These are phyloP conservation scores for Silurus asotus DNA, from an alignment of 2,113 vertebrate genomes.

Conservation along the genomic window DNA sequence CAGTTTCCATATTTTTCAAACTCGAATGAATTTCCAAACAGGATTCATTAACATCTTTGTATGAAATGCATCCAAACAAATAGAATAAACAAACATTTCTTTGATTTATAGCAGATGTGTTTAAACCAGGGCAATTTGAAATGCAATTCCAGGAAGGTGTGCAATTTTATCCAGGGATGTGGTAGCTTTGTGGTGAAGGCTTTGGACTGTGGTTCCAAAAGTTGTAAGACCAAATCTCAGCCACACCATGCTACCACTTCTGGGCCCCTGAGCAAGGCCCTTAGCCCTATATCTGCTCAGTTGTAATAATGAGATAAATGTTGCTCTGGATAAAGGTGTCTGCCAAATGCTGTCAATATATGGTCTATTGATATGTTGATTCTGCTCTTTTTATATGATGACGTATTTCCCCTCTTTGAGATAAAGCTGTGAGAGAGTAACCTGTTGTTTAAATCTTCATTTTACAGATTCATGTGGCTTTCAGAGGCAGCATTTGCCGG, in stretches of 20 bases:
- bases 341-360: no score
- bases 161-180: no score
- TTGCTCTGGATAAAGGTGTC: no score
- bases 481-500: constrained; percentile 32
- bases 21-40: not conserved
- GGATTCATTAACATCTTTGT: not conserved
- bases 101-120: not conserved
- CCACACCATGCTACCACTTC: no score
- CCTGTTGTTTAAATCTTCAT: constrained; percentile 15
- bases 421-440: constrained; percentile 10
- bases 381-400: not conserved
- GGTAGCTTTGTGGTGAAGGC: no score
- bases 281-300: no score
- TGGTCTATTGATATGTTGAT: not conserved
- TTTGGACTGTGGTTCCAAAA: no score
- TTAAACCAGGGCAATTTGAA: not conserved
- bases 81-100: not conserved
- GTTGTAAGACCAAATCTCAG: no score
- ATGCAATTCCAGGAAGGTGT: no score
- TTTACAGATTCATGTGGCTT: constrained; percentile 43
- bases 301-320: no score
- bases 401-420: not conserved
- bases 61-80: not conserved
- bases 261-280: no score
- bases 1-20: not conserved